phyloP scores from a whole-genome alignment of 2,888 invertebrate genomes.

The Rhamnusium bicolor region DNA sequence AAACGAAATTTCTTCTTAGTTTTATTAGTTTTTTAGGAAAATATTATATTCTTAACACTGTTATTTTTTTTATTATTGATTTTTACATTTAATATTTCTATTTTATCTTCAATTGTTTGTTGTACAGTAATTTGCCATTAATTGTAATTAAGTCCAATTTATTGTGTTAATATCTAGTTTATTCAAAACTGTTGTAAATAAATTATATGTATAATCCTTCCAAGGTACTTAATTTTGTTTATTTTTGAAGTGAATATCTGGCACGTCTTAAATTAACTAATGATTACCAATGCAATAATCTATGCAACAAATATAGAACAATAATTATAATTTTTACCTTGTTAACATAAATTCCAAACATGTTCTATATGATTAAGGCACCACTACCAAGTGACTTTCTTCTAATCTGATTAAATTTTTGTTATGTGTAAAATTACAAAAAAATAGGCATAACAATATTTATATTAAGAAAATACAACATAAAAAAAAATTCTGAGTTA shows the following conservation, averaged over 20 bases:
- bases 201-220: constrained; percentile 17
- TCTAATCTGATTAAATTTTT: not conserved
- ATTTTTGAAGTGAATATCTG: not conserved
- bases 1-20: constrained; percentile 37
- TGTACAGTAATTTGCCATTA: constrained; percentile 39
- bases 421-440: not conserved
- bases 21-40: constrained; percentile 23
- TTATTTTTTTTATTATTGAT: constrained; percentile 26
- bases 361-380: not conserved
- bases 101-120: constrained; percentile 26
- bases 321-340: too few species aligned
- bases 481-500: not conserved
- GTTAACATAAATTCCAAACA: too few species aligned
- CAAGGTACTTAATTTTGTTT: not conserved
- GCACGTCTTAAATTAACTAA: not conserved
- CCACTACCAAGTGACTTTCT: not conserved
- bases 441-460: not conserved
- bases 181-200: constrained; percentile 41
- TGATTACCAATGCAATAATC: too few species aligned
- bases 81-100: constrained; percentile 37
- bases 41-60: constrained; percentile 14
- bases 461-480: constrained; percentile 16
- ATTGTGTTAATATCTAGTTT: constrained; percentile 36
- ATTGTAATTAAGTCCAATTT: constrained; percentile 35
- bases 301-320: too few species aligned